Evolutionary conservation across 2,888 invertebrate species (phyloP), one percentile per base, ranked within the genome.

Genomic region (Mechanitis mazaeus): DNA sequence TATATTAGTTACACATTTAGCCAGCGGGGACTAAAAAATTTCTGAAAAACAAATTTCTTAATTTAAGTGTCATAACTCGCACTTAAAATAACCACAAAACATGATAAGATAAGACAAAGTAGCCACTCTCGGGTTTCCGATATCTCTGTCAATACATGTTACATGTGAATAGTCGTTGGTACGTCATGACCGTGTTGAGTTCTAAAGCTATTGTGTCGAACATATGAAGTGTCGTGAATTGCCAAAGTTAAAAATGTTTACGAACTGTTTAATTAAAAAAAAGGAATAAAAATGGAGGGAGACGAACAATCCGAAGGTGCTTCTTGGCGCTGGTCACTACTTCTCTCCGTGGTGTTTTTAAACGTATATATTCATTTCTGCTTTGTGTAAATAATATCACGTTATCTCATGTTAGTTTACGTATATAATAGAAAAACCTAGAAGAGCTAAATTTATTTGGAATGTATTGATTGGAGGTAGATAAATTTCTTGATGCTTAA

Each of bases 21-120:
- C 20, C 35, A 42, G 11, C 42, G 42, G 42, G 9, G 42, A 42
- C 9, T 42, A 42, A 7, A 42, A 42, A 3, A 1, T 42, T 42
- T 42, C 42, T 42, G 9, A 42, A 42, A 20, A 42, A 42, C 9
- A 42, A 42, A 9, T 31, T 50, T 50, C 50, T 11, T 47, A 28
- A 50, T 31, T 50, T 9, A 9, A 31, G 42, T 42, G 45, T 60
- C 56, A 59, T 42, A 56, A 60, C 63, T 63, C 61, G 55, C 57
- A 67, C 64, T 64, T 67, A 59, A 63, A 67, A 68, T 67, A 66
- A 69, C 65, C 57, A 72, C 68, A 65, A 73, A 70, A 69, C 73
- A 74, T 72, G 88, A 88, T 88, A 85, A 87, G 88, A 88, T 88
- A 87, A 87, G 79, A 80, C 82, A 78, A 85, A 84, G 81, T 84